These are phyloP conservation scores for Hyppa rectilinea DNA, from an alignment of 2,888 invertebrate genomes.

Conservation along the genomic window DNA sequence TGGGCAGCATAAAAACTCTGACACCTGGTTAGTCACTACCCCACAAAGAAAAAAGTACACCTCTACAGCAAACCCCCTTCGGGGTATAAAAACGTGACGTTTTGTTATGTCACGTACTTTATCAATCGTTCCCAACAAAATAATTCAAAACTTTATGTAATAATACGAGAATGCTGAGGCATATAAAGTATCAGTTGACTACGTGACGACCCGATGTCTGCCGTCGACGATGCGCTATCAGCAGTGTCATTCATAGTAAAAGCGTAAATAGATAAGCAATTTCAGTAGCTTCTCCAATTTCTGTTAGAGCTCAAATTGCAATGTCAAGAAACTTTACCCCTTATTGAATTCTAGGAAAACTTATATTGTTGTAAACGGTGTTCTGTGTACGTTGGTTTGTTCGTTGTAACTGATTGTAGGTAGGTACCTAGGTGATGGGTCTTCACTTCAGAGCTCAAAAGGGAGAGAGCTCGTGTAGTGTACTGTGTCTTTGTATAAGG, in stretches of 20 bases:
- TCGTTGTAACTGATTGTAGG: background rate
- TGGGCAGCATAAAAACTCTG: too few species aligned
- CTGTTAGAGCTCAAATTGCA: constrained; percentile 34
- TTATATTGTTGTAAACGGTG: background rate
- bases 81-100: too few species aligned
- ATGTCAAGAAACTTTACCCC: constrained; percentile 40
- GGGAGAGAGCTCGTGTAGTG: too few species aligned
- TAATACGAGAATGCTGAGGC: background rate
- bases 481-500: too few species aligned
- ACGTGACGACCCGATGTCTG: constrained; percentile 50
- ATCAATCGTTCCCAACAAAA: background rate
- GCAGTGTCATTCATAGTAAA: constrained; percentile 49
- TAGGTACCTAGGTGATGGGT: too few species aligned
- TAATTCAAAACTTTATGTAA: constrained; percentile 1
- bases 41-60: too few species aligned
- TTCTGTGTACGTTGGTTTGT: background rate
- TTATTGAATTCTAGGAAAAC: constrained; percentile 29
- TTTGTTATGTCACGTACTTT: too few species aligned
- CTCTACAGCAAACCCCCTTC: background rate
- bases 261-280: constrained; percentile 30
- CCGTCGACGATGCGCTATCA: constrained; percentile 39
- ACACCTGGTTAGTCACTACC: too few species aligned
- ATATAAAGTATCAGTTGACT: constrained; percentile 26
- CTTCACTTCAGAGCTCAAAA: too few species aligned
- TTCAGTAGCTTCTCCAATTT: constrained; percentile 43